A percentile compares a stretch with the other conserved stretches of the same genome.
These are phyloP conservation scores for Clunio marinus DNA, from an alignment of 2,888 invertebrate species.

Conservation along the genomic window DNA sequence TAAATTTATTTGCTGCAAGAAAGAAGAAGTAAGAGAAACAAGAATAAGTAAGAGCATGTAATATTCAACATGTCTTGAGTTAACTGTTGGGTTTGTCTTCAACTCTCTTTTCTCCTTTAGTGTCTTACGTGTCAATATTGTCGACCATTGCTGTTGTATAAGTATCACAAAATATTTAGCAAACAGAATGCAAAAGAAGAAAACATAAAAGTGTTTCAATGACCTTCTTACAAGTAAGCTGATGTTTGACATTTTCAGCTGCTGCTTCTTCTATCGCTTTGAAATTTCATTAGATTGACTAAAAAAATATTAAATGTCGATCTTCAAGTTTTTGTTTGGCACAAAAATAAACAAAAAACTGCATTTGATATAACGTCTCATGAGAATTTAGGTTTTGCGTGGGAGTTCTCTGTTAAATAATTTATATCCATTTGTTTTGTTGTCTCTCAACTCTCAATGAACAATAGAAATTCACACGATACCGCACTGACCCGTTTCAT, in stretches of 20 bases:
- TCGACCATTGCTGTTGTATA: background rate
- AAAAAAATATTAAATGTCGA: no score
- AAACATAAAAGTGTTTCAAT: conserved; percentile 5
- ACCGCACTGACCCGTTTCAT: conserved; percentile 10
- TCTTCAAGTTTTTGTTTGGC: no score
- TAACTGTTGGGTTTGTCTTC: background rate
- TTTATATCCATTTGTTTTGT: background rate
- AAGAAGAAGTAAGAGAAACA: no score
- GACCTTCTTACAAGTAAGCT: background rate
- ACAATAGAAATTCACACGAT: background rate
- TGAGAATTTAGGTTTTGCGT: no score
- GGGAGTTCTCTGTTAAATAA: no score
- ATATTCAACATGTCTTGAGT: no score
- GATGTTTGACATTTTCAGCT: background rate
- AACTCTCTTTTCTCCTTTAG: background rate
- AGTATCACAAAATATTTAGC: background rate
- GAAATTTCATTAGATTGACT: no score
- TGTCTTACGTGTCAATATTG: no score
- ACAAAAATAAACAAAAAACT: no score
- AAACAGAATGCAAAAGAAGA: background rate
- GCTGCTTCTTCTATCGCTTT: conserved; percentile 3
- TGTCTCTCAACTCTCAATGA: background rate
- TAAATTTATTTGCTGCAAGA: no score
- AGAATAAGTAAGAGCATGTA: no score
- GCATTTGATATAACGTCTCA: no score